These are phyloP conservation scores for Clistopyga incitator DNA, from an alignment of 2,888 invertebrate genomes.

Conservation along the genomic window DNA sequence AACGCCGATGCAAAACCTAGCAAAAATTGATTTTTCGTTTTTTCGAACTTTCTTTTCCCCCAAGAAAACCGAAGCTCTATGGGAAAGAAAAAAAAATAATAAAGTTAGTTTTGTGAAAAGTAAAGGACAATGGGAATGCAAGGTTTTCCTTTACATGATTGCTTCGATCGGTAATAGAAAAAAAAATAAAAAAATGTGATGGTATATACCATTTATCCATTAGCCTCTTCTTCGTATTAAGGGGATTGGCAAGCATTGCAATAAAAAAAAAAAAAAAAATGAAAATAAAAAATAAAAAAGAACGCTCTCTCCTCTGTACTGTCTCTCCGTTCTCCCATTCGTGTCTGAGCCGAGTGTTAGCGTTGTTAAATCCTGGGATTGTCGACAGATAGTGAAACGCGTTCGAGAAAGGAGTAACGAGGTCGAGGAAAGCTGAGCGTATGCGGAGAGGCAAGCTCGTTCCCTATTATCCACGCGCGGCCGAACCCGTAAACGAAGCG, in stretches of 20 bases:
- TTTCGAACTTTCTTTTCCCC: too few relatives aligned
- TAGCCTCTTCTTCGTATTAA: not conserved
- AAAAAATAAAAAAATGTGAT: too few relatives aligned
- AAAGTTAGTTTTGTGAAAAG: too few relatives aligned
- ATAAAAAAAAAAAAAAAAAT: slow-evolving; percentile 8
- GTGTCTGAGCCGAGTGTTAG: slow-evolving; percentile 3
- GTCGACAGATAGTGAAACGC: slow-evolving; percentile 35
- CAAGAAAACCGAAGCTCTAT: too few relatives aligned
- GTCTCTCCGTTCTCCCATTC: not conserved
- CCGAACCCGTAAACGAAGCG: slow-evolving; percentile 55
- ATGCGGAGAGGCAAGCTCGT: slow-evolving; percentile 47
- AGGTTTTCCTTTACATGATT: too few relatives aligned
- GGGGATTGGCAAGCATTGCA: not conserved
- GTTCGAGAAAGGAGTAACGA: slow-evolving; percentile 48
- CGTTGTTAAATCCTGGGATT: slow-evolving; percentile 23
- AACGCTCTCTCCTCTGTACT: slow-evolving; percentile 5
- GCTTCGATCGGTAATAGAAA: too few relatives aligned
- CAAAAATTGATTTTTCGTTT: too few relatives aligned
- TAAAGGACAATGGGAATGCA: too few relatives aligned
- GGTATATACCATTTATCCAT: not conserved
- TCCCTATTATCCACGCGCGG: slow-evolving; percentile 52
- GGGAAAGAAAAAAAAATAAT: too few relatives aligned
- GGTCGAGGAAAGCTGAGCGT: slow-evolving; percentile 67
- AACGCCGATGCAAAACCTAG: too few relatives aligned
- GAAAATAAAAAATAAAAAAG: too few relatives aligned